Evolutionary conservation across 2,888 invertebrate species (phyloP), one percentile per base, ranked within the genome.

Genomic region (Aporophyla nigra): DNA sequence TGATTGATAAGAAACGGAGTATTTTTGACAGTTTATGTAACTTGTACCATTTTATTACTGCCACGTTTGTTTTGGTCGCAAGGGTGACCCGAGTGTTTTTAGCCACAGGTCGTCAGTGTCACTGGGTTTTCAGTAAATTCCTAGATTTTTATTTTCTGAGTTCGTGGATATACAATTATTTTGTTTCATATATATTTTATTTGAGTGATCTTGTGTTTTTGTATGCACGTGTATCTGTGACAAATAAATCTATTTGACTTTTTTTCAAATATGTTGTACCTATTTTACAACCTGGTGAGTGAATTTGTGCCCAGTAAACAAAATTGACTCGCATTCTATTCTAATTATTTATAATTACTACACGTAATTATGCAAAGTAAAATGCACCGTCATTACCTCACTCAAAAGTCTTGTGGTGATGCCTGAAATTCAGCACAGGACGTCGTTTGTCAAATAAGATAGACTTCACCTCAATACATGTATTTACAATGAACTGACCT

Each of bases 401-500:
- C 10, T 24, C 24, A 46, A 5, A 24, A 10, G 6, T 16, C 24
- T 46, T 43, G 19, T 63, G 19, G 43, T 10, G 63, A 24, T 24
- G 24, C 0, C 19, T 24, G 24, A 46, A n/a, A 24, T 10, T 63
- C 24, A 63, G 43, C 16, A 24, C 43, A 43, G n/a, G 9, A 40
- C 9, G 59, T 27, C 4, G 5, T 62, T 43, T n/a, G 9, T 16
- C 16, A 40, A 6, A 14, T 16, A 9, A 5, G 24, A 63, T 16
- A 10, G 43, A 10, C 10, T 63, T 16, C 43, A 10, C 16, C n/a
- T 43, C n/a, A 40, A 16, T 40, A n/a, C 16, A 43, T 24, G 24
- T 12, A 46, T 6, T 19, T 19, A 6, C 0, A 24, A 7, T 7
- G 2, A 27, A 67, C 88, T 96, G 93, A 99, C 99, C 97, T 98